Evolutionary conservation across 2,797 vertebrate genomes (phyloP).

Genomic region (Crocodylus rhombifer): DNA sequence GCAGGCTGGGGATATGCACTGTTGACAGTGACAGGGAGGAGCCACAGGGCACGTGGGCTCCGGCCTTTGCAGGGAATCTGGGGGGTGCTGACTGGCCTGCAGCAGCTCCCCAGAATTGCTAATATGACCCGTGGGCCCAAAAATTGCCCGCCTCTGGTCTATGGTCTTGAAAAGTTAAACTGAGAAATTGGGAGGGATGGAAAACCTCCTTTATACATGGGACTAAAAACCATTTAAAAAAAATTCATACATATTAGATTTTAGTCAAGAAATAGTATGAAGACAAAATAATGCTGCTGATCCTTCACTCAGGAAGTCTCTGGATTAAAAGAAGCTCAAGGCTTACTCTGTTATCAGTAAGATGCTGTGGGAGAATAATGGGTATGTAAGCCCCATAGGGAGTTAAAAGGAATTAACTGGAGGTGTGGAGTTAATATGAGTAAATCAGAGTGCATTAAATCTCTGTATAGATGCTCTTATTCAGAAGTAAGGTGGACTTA

Average conservation of each 20-base stretch:
- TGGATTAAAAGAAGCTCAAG: not conserved
- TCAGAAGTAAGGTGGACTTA: not conserved
- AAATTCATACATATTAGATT: no score
- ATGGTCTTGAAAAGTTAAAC: not conserved
- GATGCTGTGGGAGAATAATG: not conserved
- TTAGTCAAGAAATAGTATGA: no score
- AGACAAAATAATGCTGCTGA: not conserved
- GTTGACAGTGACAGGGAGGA: no score
- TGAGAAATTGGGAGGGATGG: not conserved
- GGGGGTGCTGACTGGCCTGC: no score
- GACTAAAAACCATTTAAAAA: no score
- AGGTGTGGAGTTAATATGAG: fast-evolving
- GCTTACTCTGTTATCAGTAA: not conserved
- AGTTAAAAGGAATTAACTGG: not conserved
- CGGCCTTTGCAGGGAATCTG: no score
- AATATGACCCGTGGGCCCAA: no score
- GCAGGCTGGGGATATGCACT: no score
- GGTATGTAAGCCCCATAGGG: not conserved
- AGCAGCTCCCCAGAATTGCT: no score
- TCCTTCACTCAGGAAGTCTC: not conserved
- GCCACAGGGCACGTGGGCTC: no score
- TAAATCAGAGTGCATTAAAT: not conserved
- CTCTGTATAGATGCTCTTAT: not conserved
- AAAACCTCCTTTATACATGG: no score
- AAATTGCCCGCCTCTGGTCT: not conserved